These are phyloP conservation scores for Okamejei kenojei DNA, from an alignment of 2,797 vertebrate species.

Conservation along the genomic window DNA sequence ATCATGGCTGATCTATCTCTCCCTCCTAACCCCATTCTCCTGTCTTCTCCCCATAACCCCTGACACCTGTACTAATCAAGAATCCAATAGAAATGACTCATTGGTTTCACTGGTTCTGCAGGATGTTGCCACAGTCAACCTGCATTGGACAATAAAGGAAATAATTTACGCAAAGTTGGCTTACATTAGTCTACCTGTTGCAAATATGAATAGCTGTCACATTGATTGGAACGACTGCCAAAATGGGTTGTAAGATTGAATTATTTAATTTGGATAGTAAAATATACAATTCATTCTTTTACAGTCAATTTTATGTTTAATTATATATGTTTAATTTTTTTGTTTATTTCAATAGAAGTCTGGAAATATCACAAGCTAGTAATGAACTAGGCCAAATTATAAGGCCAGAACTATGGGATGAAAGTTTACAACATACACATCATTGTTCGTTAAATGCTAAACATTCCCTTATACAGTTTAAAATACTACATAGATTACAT, in stretches of 20 bases:
- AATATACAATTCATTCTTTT: neutral
- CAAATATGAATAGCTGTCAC: too few species aligned
- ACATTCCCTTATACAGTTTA: too few species aligned
- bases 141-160: neutral
- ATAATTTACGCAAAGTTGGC: neutral
- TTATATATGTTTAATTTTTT: too few species aligned
- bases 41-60: too few species aligned
- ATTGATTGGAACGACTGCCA: neutral
- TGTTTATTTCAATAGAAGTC: neutral
- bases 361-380: neutral
- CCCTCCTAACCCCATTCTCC: too few species aligned
- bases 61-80: too few species aligned
- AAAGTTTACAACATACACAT: too few species aligned
- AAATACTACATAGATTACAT: too few species aligned
- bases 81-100: neutral
- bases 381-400: too few species aligned
- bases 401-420: too few species aligned
- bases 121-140: neutral
- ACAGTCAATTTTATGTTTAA: neutral
- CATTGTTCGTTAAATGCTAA: too few species aligned
- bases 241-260: neutral
- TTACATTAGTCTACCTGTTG: neutral
- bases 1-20: too few species aligned
- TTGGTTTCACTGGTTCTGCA: neutral
- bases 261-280: neutral